phyloP scores from a whole-genome alignment of 2,888 invertebrate species.

The Pseudococcus viburni region DNA sequence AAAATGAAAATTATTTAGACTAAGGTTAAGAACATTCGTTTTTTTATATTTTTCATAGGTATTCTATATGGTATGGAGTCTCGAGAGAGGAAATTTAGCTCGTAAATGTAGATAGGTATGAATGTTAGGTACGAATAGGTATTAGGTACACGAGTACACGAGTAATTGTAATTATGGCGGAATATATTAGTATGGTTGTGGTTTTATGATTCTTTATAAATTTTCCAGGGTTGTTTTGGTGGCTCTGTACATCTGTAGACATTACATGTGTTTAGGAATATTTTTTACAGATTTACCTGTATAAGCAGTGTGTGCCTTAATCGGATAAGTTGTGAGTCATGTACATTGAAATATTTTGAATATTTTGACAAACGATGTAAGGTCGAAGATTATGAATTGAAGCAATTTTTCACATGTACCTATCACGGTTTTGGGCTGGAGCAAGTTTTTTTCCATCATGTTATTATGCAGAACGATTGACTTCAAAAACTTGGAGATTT shows the following conservation, averaged over 20 bases:
- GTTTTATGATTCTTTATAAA: slow-evolving; percentile 2
- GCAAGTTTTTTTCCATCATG: no score
- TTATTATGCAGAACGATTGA: no score
- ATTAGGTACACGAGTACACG: neutral
- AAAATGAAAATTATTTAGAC: slow-evolving; percentile 54
- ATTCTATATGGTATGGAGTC: neutral
- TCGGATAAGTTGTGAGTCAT: neutral
- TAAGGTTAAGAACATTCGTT: slow-evolving; percentile 53
- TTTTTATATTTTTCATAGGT: neutral
- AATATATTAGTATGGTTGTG: neutral
- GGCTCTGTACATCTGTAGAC: neutral
- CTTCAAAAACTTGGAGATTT: no score
- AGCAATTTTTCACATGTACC: neutral
- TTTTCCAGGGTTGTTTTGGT: slow-evolving; percentile 10
- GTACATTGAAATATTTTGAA: neutral
- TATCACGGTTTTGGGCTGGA: no score
- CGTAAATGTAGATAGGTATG: neutral
- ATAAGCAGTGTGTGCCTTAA: neutral
- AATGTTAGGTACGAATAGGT: neutral
- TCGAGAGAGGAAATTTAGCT: neutral
- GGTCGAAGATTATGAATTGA: neutral
- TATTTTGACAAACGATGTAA: neutral
- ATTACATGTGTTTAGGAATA: no score
- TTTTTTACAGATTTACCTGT: no score
- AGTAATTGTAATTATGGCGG: neutral